phyloP scores from a whole-genome alignment of 2,113 vertebrate species.

The Apteryx owenii region DNA sequence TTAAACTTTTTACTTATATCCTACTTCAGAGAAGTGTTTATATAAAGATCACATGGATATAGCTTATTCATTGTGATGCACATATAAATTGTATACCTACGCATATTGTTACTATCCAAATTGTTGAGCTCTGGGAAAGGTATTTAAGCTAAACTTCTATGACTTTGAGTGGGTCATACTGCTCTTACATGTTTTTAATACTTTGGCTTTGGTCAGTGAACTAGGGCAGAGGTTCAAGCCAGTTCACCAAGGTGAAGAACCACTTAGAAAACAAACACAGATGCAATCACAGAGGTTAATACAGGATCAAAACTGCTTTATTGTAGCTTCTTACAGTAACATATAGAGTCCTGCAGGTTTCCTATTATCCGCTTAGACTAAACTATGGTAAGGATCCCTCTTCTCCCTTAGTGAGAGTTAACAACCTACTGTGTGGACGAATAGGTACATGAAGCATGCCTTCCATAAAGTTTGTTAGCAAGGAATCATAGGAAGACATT shows the following conservation, averaged over 20 bases:
- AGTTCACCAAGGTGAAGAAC: background rate
- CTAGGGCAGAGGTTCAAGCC: background rate
- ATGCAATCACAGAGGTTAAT: background rate
- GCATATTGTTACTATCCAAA: background rate
- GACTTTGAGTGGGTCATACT: background rate
- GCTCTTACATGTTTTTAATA: background rate
- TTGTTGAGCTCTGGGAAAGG: background rate
- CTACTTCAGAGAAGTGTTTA: background rate
- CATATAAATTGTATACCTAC: background rate
- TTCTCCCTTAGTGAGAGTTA: background rate
- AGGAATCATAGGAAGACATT: background rate
- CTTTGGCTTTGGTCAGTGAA: background rate
- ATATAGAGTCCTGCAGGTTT: background rate
- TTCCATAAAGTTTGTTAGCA: constrained; percentile 9
- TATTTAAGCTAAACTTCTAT: background rate
- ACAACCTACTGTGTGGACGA: background rate
- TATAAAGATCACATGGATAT: background rate
- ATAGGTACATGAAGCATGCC: background rate
- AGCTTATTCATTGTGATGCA: accelerated
- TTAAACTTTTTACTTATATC: background rate
- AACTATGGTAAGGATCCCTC: background rate
- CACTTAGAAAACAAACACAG: background rate
- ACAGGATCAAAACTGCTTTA: background rate
- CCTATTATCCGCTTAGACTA: background rate
- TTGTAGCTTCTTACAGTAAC: background rate